These are phyloP conservation scores for Scaptomyza montana DNA, from an alignment of 1,140 invertebrate genomes.

Conservation along the genomic window DNA sequence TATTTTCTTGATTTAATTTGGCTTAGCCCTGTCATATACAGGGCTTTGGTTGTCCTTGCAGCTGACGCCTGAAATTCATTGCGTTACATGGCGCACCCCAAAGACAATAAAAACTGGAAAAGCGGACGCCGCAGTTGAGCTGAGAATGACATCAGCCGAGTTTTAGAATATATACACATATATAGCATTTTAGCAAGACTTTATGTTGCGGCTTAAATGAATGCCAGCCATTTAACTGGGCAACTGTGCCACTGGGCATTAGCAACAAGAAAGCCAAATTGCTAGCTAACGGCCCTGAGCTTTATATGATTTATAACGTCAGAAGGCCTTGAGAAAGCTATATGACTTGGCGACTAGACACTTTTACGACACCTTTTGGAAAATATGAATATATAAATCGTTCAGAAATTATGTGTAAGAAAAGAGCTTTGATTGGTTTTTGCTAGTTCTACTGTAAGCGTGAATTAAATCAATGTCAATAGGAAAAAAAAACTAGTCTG, in stretches of 20 bases:
- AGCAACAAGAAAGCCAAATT: conserved; percentile 35
- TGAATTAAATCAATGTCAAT: too few relatives aligned
- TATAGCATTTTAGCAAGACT: conserved; percentile 51
- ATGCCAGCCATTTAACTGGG: conserved; percentile 22
- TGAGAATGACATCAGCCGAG: conserved; percentile 58
- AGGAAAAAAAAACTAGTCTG: too few relatives aligned
- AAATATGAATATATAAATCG: not conserved
- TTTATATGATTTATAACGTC: conserved; percentile 26
- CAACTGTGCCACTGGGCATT: conserved; percentile 4
- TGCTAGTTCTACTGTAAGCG: too few relatives aligned
- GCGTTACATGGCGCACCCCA: conserved; percentile 20
- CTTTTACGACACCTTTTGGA: not conserved
- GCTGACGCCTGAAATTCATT: conserved; percentile 19
- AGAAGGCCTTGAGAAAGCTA: conserved; percentile 19
- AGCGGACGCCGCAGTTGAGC: conserved; percentile 21
- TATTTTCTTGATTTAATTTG: not conserved
- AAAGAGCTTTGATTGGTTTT: too few relatives aligned
- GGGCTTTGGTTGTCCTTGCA: conserved; percentile 35
- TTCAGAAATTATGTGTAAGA: too few relatives aligned
- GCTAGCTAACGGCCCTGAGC: conserved; percentile 20
- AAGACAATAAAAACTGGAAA: conserved; percentile 54
- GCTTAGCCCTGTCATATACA: conserved; percentile 14
- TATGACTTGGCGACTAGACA: not conserved
- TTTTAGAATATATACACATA: not conserved
- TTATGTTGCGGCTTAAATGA: conserved; percentile 32